Base-by-base conservation (phyloP, 2,888 invertebrate species). In the Hypomecis atomaria region DNA sequence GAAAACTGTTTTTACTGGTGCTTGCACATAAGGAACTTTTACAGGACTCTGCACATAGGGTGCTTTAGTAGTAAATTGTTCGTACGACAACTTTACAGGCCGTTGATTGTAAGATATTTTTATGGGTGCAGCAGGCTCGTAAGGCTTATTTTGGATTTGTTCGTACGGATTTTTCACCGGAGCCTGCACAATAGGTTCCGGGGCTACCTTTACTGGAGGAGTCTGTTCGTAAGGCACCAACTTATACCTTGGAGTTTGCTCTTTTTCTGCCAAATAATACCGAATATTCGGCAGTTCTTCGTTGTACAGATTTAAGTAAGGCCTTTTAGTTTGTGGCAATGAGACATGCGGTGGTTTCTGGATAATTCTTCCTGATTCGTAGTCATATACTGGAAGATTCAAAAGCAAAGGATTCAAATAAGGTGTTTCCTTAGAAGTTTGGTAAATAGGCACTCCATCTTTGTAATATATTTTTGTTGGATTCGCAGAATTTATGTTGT, bases 181-280 rank as follows among this genome's bases (percentile, higher is more conserved):
- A 33, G 53, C 10, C 38, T 53, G 65, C 33, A 42, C 48, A 36
- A 34, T 53, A 11, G 54, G 34, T 23, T 23, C 23, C 23, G 23
- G 23, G 23, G 23, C 23, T 0, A 78, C 70, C 67, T 74, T 75
- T 36, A 91, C 75, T 2, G 93, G 93, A 47, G 93, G 92, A 9
- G 92, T 87, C 78, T 93, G 93, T 61, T 93, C 89, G 72, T 93
- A 93, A 0, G 93, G 93, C n/a, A 93, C 84, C 47, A 93, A 77
- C 79, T 90, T 93, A 70, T 87, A 93, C 76, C 87, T 90, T 6
- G 86, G 87, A 43, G 75, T 63, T 33, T 82, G 84, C 13, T 87
- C 86, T 67, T 88, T 89, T 71, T 89, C 88, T 5, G 87, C 71
- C 53, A 85, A 72, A 77, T 91, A 93, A 75, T 91, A 92, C 62